phyloP scores from a whole-genome alignment of 2,888 invertebrate genomes.

The Pseudococcus jackbeardsleyi region DNA sequence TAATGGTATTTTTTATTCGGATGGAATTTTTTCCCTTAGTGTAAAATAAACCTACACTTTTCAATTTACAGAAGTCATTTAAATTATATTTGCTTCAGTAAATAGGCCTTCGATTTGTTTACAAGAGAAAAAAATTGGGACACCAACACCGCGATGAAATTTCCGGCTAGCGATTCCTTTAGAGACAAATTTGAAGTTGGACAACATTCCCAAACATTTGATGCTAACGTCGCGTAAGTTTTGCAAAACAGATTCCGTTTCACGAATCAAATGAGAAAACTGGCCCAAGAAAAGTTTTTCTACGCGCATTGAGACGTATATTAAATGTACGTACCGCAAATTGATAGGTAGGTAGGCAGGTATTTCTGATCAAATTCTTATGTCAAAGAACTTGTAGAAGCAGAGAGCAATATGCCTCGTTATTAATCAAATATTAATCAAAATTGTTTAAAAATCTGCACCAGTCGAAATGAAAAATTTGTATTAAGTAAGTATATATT shows the following conservation, averaged over 20 bases:
- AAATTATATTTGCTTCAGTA: conserved; percentile 21
- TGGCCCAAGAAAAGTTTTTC: not conserved
- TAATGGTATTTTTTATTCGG: not conserved
- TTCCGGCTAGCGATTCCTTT: not conserved
- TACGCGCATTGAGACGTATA: no score
- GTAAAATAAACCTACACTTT: not conserved
- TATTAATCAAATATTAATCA: no score
- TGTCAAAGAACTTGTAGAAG: no score
- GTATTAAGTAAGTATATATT: no score
- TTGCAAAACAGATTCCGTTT: not conserved
- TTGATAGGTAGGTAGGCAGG: no score
- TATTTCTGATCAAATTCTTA: no score
- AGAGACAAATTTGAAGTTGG: not conserved
- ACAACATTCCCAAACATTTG: not conserved
- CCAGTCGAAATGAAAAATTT: no score
- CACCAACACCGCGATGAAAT: not conserved
- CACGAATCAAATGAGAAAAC: not conserved
- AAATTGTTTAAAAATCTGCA: no score
- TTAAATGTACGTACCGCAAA: no score
- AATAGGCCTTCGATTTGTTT: not conserved
- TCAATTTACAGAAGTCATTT: conserved; percentile 1
- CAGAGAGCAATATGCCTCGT: no score
- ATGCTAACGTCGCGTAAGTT: not conserved
- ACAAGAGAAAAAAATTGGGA: not conserved
- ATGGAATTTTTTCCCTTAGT: not conserved